Percentiles rank a stretch among this genome's conserved stretches.
Evolutionary conservation across 2,113 vertebrate species (phyloP).

Genomic region (Centropus bengalensis): DNA sequence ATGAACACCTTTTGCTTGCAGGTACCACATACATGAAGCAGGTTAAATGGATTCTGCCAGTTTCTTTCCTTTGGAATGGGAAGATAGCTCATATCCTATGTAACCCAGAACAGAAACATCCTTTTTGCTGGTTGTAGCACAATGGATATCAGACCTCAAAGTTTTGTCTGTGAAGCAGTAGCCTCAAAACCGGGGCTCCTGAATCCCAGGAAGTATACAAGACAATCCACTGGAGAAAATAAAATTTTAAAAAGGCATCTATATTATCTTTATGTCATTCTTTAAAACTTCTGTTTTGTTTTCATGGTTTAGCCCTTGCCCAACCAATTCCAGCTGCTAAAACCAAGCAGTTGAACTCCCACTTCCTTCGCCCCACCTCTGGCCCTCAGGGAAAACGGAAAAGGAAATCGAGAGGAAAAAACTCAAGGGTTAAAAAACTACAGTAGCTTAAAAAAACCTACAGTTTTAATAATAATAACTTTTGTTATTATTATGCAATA

Average conservation of each 20-base stretch:
- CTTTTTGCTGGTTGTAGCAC: fast-evolving
- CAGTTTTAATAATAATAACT: no score
- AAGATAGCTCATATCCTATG: background rate
- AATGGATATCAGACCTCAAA: background rate
- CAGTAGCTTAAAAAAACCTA: no score
- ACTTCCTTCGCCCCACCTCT: no score
- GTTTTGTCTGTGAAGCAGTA: background rate
- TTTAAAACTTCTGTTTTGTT: background rate
- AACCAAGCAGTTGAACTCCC: no score
- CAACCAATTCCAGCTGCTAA: no score
- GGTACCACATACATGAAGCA: background rate
- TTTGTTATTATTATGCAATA: no score
- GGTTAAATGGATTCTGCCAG: background rate
- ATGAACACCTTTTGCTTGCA: background rate
- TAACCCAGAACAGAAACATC: background rate
- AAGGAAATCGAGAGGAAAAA: no score
- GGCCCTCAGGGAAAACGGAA: no score
- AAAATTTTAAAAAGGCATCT: background rate
- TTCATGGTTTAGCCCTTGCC: no score
- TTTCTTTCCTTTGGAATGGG: background rate
- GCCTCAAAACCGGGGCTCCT: background rate
- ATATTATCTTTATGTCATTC: background rate
- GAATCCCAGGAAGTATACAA: fast-evolving
- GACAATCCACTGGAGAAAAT: background rate
- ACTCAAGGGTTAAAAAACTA: no score